phyloP scores from a whole-genome alignment of 2,797 vertebrate species.

The Arrhamphus sclerolepis region DNA sequence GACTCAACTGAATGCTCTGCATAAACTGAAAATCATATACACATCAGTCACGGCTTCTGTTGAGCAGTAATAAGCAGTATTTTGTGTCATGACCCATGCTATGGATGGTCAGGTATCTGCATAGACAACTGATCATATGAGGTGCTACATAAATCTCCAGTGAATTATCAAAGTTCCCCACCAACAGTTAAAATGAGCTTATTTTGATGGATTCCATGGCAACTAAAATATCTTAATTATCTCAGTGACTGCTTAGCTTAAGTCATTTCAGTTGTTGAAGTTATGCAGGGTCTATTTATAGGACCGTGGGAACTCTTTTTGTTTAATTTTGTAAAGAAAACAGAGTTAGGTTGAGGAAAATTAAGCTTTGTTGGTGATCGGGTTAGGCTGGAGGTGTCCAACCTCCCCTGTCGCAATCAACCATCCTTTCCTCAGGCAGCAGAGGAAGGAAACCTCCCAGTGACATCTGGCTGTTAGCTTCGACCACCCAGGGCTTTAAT shows the following conservation, averaged over 20 bases:
- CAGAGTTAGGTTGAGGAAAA: background rate
- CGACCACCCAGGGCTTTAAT: slow-evolving; percentile 78
- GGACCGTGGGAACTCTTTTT: background rate
- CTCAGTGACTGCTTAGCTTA: background rate
- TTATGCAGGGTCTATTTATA: background rate
- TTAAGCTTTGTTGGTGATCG: slow-evolving; percentile 50
- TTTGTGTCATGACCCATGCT: slow-evolving; percentile 1
- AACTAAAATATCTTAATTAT: background rate
- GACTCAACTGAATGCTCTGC: background rate
- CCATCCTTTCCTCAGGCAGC: slow-evolving; percentile 71
- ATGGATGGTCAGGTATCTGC: slow-evolving; percentile 11
- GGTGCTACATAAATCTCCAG: background rate
- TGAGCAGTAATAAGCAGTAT: background rate
- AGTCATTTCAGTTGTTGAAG: background rate
- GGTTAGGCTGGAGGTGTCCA: slow-evolving; percentile 61
- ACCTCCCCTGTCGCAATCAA: slow-evolving; percentile 82
- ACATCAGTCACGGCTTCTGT: background rate
- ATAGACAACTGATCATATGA: background rate
- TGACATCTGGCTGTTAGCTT: slow-evolving; percentile 77
- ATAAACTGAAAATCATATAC: background rate
- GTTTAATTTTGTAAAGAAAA: no score
- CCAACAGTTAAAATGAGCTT: background rate
- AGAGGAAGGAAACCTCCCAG: slow-evolving; percentile 82
- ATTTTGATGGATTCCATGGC: background rate
- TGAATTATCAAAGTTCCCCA: background rate